Base-by-base conservation (phyloP, 2,888 invertebrate genomes). In the Ennomos erosarius region DNA sequence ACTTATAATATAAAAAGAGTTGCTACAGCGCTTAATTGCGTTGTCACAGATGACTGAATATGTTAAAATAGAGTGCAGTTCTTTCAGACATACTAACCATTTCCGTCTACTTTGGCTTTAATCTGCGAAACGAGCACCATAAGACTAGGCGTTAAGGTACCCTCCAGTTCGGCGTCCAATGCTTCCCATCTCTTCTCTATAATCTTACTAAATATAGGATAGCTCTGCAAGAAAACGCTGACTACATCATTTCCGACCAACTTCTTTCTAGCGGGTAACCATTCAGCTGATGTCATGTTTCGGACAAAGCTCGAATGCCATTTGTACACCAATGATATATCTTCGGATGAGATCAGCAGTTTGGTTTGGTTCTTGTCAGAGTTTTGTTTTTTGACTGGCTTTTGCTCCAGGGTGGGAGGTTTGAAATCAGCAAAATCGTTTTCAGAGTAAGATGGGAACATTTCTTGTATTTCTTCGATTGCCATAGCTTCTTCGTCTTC, bases 371-470 rank as follows among this genome's bases (percentile, higher is more conserved):
- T 61, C 13, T 70, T 71, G 59, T 90, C 74, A 0, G 65, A 10
- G 39, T 58, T 69, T 39, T 62, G 69, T 62, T 68, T 56, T 74
- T 82, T 87, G 1, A 82, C 67, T 62, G 91, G 92, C 50, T 75
- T 84, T 69, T 93, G 87, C 68, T 95, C 94, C 26, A 95, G 69
- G 0, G 55, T 89, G 61, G 68, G 86, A 58, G 76, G 89, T 82
- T 75, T 94, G 84, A 96, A 94, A 64, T 96, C 96, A 0, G 92
- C 87, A 81, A 97, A 97, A 78, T 97, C 97, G 46, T 89, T 81
- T 5, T 95, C 94, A 0, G 94, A 90, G 68, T 93, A 93, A 0
- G 94, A 95, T 0, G 96, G 96, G 75, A 97, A 97, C 76, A 96
- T 88, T 75, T 94, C 91, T 63, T 93, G 88, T 55, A 97, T 94